phyloP scores from a whole-genome alignment of 2,113 vertebrate species.

The Polypterus bichir region DNA sequence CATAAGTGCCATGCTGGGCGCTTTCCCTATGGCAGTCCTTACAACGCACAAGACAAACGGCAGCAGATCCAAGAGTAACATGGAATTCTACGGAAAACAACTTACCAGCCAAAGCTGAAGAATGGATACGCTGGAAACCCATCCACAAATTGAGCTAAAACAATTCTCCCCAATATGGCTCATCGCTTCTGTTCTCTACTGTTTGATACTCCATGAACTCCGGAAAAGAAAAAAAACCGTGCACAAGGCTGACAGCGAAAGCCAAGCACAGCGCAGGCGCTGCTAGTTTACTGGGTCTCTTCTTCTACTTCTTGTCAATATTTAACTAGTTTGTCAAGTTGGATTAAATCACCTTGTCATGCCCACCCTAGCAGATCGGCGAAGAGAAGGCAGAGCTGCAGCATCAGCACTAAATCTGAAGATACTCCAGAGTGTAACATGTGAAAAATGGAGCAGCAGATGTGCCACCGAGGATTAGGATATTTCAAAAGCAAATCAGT shows the following conservation, averaged over 20 bases:
- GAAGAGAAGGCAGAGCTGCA: conserved; percentile 27
- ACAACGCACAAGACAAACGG: no score
- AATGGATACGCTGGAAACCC: conserved; percentile 24
- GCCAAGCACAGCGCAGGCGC: no score
- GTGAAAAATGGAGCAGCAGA: no score
- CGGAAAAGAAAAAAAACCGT: no score
- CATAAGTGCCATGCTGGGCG: no score
- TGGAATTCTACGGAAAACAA: conserved; percentile 5
- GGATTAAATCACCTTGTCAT: conserved; percentile 50
- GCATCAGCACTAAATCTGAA: conserved; percentile 24
- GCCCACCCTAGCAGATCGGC: conserved; percentile 27
- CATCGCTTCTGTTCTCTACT: conserved; percentile 29
- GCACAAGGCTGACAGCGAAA: no score
- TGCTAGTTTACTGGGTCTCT: conserved; percentile 2
- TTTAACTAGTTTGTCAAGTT: conserved; percentile 59
- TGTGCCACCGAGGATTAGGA: no score
- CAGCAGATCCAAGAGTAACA: not conserved
- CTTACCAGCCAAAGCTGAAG: conserved; percentile 53
- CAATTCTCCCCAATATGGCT: conserved; percentile 26
- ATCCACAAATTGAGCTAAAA: conserved; percentile 10
- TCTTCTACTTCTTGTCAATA: conserved; percentile 56
- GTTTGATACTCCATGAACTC: no score
- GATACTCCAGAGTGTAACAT: not conserved
- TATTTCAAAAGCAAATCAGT: no score
- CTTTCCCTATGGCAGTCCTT: no score